Base-by-base conservation (phyloP, 2,888 invertebrate genomes). In the Acrocyrtus sp. region DNA sequence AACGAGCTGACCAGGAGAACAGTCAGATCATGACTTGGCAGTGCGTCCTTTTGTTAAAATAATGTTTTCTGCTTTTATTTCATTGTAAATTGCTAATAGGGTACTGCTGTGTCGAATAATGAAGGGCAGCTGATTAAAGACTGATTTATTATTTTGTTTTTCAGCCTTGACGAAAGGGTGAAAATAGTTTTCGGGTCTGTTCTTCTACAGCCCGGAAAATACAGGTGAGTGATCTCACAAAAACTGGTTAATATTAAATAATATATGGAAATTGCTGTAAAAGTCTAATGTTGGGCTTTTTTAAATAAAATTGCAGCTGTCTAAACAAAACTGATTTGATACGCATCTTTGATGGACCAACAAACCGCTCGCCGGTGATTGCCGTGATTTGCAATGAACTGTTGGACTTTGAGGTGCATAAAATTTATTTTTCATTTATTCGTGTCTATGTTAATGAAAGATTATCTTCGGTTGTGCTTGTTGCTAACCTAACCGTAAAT, bases 101-200 rank as follows among this genome's bases (percentile, higher is more conserved):
- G n/a, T n/a, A n/a, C n/a, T n/a, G n/a, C n/a, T n/a, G n/a, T n/a
- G n/a, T n/a, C n/a, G n/a, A n/a, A n/a, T n/a, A n/a, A 34, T 34
- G 34, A 34, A 34, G 34, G 34, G 34, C 5, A 34, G 34, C 5
- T 34, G 12, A 34, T 78, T 54, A 34, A 34, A 34, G 5, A 34
- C 34, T 34, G 12, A 34, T 78, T 54, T 8, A 34, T 8, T 34
- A 34, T 12, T 83, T 87, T 88, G 82, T 89, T 24, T 21, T 34
- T 43, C 29, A 70, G 70, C 57, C 58, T 29, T 61, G 56, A 80
- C 50, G 92, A 93, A 85, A 87, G 92, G 78, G 91, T 95, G 80
- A 90, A 92, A 83, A 86, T 95, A 80, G 87, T 92, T 19, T 94
- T 95, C 83, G 93, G 94, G 85, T 92, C 93, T 86, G 88, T 92